Evolutionary conservation across 1,140 invertebrate genomes (phyloP).

Genomic region (Stegodyphus mimosarum): DNA sequence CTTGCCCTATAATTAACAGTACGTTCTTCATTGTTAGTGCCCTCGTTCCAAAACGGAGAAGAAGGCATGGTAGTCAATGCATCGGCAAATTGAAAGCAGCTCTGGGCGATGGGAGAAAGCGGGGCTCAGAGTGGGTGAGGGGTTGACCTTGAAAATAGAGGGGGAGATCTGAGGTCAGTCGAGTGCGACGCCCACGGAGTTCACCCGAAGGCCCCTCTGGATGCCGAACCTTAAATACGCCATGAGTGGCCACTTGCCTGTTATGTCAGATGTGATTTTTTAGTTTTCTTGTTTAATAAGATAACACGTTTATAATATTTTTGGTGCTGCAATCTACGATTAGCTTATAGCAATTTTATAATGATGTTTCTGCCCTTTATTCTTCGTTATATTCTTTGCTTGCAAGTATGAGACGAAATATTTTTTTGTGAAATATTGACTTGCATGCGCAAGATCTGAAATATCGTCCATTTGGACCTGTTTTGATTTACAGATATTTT

Average conservation of each 20-base stretch:
- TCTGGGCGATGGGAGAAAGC: slow-evolving; percentile 9
- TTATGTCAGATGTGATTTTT: neutral
- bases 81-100: slow-evolving; percentile 38
- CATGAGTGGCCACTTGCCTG: slow-evolving; percentile 12
- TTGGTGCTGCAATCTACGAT: no score
- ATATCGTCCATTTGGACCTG: no score
- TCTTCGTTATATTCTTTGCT: no score
- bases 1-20: neutral
- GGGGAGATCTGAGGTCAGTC: slow-evolving; percentile 8
- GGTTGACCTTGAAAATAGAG: slow-evolving; percentile 43
- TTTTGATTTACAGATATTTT: no score
- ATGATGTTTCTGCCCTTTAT: no score
- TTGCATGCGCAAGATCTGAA: no score
- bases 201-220: neutral
- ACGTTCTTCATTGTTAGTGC: neutral
- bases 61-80: slow-evolving; percentile 8
- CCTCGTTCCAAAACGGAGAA: neutral
- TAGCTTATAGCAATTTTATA: no score
- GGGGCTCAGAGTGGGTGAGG: slow-evolving; percentile 5
- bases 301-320: no score
- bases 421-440: no score
- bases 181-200: slow-evolving; percentile 34
- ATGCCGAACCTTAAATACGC: neutral
- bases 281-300: neutral
- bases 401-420: no score